Base-by-base conservation (phyloP, 2,797 vertebrate genomes). In the Meriones psammophilus region DNA sequence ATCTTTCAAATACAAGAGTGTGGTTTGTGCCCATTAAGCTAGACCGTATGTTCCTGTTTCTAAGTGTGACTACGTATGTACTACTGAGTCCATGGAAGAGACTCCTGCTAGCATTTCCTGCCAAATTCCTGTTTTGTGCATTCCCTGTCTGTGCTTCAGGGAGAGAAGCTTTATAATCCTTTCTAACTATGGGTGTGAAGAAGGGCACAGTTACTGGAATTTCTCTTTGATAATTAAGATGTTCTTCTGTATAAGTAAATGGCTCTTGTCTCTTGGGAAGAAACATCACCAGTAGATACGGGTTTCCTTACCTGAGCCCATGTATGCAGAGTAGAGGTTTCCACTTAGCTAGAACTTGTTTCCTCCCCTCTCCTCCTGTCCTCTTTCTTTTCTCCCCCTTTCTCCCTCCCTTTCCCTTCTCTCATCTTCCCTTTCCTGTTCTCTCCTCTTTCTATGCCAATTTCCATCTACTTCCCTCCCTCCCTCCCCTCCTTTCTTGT, bases 161-260 rank as follows among this genome's bases (percentile, higher is more conserved):
- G 20, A 69, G 42, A 89, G 22, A 64, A 50, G 50, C 88, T 92
- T 89, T 56, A 73, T 2, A 20, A 42, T 94, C 28, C n/a, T 92
- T 58, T 50, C 26, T 81, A 68, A 85, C 56, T 88, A 92, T 84
- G 81, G 4, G 6, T 76, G 89, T 84, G 24, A 92, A 91, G 9
- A 79, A 92, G 20, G 42, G 73, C 12, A 71, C 0, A 2, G 69
- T 95, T 95, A 54, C 36, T n/a, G 4, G 74, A 94, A 56, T 13
- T 69, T 50, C 33, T 88, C 28, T 79, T 62, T 64, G 10, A 50
- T 74, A 50, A 39, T 83, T 68, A 73, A 88, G 92, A 92, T 33
- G 15, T 7, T 28, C 64, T 93, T 93, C 62, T 42, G 13, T 73
- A 0, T 79, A 62, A 79, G 17, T 79, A 62, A 79, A 14, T 58